These are phyloP conservation scores for Callyntrura guangdongensis DNA, from an alignment of 2,888 invertebrate species.

Conservation along the genomic window DNA sequence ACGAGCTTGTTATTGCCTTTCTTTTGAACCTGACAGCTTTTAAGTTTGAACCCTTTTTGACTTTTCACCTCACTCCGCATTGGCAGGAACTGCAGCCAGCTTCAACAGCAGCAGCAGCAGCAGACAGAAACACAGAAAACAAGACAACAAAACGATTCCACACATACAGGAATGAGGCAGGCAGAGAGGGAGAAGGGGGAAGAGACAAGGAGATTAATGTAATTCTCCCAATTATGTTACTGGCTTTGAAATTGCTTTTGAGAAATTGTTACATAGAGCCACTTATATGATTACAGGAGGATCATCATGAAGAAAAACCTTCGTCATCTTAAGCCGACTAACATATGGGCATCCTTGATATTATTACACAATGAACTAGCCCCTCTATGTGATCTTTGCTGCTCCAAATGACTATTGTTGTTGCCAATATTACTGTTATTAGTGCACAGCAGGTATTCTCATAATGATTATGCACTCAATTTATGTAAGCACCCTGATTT, in stretches of 20 bases:
- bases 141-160: neutral
- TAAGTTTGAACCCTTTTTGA: conserved; percentile 62
- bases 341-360: no score
- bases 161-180: conserved; percentile 23
- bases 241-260: conserved; percentile 37
- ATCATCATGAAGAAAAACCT: neutral
- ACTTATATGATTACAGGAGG: conserved; percentile 39
- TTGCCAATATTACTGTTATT: conserved; percentile 15
- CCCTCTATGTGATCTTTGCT: neutral
- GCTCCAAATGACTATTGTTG: conserved; percentile 40
- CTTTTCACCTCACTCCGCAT: conserved; percentile 39
- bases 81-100: neutral
- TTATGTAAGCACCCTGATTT: conserved; percentile 32
- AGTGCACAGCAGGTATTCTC: conserved; percentile 32
- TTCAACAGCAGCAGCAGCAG: conserved; percentile 28
- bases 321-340: neutral
- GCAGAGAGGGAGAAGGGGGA: neutral
- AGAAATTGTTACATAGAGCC: conserved; percentile 37
- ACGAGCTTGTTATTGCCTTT: conserved; percentile 53
- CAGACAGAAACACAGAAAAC: neutral
- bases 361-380: conserved; percentile 4
- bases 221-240: conserved; percentile 49
- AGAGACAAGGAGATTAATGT: conserved; percentile 48
- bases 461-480: conserved; percentile 32
- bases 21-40: conserved; percentile 50